Evolutionary conservation across 2,797 vertebrate genomes (phyloP).

Genomic region (Denticeps clupeoides): DNA sequence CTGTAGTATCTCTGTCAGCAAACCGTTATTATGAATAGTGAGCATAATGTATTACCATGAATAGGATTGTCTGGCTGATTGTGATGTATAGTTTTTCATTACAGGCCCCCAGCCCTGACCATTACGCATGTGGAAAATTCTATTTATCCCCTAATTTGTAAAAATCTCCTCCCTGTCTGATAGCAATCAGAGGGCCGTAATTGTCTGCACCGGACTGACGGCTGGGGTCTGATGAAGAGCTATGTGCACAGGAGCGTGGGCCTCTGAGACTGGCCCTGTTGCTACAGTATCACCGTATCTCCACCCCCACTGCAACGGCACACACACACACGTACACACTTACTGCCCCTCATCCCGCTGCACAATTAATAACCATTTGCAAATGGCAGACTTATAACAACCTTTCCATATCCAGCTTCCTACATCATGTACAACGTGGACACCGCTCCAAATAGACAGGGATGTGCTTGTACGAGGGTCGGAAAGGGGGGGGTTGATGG

Average conservation of each 20-base stretch:
- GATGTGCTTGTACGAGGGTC: neutral
- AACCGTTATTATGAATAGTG: conserved; percentile 81
- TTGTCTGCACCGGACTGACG: conserved; percentile 85
- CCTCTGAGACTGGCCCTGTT: conserved; percentile 38
- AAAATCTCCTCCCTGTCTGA: conserved; percentile 88
- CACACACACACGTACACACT: conserved; percentile 1
- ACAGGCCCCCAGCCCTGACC: conserved; percentile 88
- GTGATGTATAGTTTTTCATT: conserved; percentile 99
- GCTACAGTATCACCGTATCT: conserved; percentile 45
- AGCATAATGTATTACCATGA: conserved; percentile 91
- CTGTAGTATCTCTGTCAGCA: conserved; percentile 56
- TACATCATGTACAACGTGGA: neutral
- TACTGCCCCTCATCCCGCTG: conserved; percentile 35
- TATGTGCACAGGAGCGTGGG: conserved; percentile 66
- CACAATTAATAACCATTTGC: conserved; percentile 92
- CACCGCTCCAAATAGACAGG: neutral
- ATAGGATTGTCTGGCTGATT: conserved; percentile 96
- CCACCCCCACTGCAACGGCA: conserved; percentile 4
- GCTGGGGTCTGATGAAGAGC: conserved; percentile 95
- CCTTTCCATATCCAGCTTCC: conserved; percentile 35
- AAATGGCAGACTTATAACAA: conserved; percentile 85
- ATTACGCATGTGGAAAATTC: conserved; percentile 96
- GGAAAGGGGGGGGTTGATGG: neutral
- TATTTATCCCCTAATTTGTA: conserved; percentile 99
- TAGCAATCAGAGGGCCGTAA: conserved; percentile 98